These are phyloP conservation scores for Tetranychus piercei DNA, from an alignment of 2,888 invertebrate genomes.

Conservation along the genomic window DNA sequence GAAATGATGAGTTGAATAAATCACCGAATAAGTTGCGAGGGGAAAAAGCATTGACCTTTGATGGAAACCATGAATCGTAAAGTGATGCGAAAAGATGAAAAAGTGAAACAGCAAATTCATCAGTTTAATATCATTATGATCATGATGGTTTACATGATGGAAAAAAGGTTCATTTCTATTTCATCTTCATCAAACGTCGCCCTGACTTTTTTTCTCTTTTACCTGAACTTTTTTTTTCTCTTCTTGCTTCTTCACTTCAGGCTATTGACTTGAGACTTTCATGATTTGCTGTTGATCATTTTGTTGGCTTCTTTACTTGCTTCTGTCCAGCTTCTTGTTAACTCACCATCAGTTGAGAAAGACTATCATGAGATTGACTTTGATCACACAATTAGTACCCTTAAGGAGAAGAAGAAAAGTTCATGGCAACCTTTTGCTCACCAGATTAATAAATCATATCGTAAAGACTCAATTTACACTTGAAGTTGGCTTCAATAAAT, in stretches of 20 bases:
- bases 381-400: neutral
- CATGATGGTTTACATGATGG: neutral
- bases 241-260: neutral
- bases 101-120: neutral
- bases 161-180: neutral
- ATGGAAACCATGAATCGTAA: neutral
- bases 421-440: neutral
- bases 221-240: neutral
- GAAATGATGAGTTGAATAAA: neutral
- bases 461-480: neutral
- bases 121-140: neutral
- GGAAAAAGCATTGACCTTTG: neutral
- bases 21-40: neutral
- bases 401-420: neutral
- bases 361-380: neutral
- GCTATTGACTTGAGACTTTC: neutral
- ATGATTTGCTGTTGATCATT: neutral
- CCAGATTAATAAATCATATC: neutral
- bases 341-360: too few species aligned
- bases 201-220: neutral
- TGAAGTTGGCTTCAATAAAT: neutral
- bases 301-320: neutral
- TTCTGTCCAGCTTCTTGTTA: too few species aligned
- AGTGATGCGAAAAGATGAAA: neutral
- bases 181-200: neutral